Conservation (phyloP, 2,888 invertebrate species). For the Fragum whitleyi region DNA sequence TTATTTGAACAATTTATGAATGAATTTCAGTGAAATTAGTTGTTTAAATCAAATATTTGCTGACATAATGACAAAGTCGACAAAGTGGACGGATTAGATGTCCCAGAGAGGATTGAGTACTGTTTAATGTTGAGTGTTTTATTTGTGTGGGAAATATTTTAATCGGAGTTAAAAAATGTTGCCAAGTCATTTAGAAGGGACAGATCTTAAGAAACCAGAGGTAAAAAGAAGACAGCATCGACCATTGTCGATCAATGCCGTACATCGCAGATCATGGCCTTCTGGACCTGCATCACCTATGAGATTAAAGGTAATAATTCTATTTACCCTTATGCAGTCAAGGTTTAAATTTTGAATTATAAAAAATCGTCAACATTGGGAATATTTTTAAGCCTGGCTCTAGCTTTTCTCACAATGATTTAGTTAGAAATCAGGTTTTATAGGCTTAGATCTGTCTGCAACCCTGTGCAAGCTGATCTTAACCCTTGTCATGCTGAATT, state of each 20-base stretch:
- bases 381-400: too few relatives aligned
- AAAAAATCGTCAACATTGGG: too few relatives aligned
- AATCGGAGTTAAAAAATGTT: slow-evolving; percentile 25
- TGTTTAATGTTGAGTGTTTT: not conserved
- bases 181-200: slow-evolving; percentile 30
- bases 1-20: slow-evolving; percentile 4
- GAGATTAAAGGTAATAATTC: slow-evolving; percentile 64
- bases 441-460: too few relatives aligned
- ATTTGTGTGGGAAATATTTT: not conserved
- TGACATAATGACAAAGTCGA: not conserved
- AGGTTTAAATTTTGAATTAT: too few relatives aligned
- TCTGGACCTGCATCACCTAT: slow-evolving; percentile 66
- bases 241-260: slow-evolving; percentile 62
- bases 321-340: too few relatives aligned
- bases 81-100: slow-evolving; percentile 1
- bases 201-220: slow-evolving; percentile 40
- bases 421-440: too few relatives aligned
- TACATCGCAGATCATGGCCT: slow-evolving; percentile 75
- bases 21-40: slow-evolving; percentile 12
- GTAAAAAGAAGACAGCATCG: slow-evolving; percentile 65
- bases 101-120: not conserved
- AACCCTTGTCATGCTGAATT: too few relatives aligned
- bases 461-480: too few relatives aligned
- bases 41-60: not conserved
- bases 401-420: too few relatives aligned